phyloP scores from a whole-genome alignment of 2,797 vertebrate species.

The Merluccius polli region DNA sequence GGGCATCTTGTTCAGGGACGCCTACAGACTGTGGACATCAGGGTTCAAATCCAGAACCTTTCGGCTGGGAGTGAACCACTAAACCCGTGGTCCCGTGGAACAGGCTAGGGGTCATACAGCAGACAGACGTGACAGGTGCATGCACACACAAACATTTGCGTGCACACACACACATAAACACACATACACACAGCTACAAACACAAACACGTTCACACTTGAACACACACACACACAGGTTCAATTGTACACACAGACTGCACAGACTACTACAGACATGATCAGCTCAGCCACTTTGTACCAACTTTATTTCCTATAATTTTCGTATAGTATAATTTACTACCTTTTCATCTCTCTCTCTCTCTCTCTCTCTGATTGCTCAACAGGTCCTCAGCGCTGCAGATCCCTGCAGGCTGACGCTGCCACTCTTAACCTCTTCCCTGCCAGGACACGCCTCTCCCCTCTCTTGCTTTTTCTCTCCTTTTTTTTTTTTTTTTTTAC shows the following conservation, averaged over 20 bases:
- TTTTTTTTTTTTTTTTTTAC: slow-evolving; percentile 34
- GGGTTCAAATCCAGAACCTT: too few species aligned
- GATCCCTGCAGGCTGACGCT: slow-evolving; percentile 49
- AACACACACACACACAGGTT: slow-evolving; percentile 10
- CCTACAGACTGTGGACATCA: too few species aligned
- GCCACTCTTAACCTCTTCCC: slow-evolving; percentile 64
- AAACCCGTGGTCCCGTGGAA: slow-evolving; percentile 6
- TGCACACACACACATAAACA: background rate
- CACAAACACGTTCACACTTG: slow-evolving; percentile 11
- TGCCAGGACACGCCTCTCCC: slow-evolving; percentile 63
- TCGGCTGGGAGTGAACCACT: too few species aligned
- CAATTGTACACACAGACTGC: background rate
- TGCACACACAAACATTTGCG: slow-evolving; percentile 1
- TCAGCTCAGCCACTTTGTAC: too few species aligned
- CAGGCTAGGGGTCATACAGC: slow-evolving; percentile 28
- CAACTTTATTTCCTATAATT: background rate
- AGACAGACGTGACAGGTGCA: slow-evolving; percentile 57
- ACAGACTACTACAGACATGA: background rate
- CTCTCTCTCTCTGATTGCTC: slow-evolving; percentile 56
- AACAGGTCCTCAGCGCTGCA: slow-evolving; percentile 51
- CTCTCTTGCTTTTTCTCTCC: slow-evolving; percentile 29
- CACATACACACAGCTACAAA: slow-evolving; percentile 1
- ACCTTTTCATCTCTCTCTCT: slow-evolving; percentile 18
- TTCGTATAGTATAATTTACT: background rate
- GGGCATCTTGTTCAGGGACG: too few species aligned